phyloP scores from a whole-genome alignment of 1,140 invertebrate genomes.

The Cyrtorhinus lividipennis region DNA sequence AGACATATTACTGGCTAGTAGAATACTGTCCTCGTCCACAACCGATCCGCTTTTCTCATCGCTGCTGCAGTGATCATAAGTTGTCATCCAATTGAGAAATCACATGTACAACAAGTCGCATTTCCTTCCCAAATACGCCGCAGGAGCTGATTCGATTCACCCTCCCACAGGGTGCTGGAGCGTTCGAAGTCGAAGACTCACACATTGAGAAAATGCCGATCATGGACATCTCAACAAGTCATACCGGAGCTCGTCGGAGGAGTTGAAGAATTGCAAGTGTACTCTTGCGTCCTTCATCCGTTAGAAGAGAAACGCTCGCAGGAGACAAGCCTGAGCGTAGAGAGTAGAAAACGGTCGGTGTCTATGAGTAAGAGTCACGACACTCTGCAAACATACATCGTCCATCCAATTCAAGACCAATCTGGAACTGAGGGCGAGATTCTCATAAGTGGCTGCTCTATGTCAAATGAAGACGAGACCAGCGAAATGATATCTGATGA shows the following conservation, averaged over 20 bases:
- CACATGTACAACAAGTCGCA: too few species aligned
- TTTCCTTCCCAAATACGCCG: neutral
- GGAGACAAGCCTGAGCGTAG: neutral
- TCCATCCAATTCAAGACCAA: neutral
- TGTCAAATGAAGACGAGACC: too few species aligned
- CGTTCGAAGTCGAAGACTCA: neutral
- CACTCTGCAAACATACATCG: neutral
- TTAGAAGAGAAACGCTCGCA: neutral
- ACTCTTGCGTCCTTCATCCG: neutral
- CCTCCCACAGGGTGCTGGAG: neutral
- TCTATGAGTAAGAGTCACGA: neutral
- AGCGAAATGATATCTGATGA: constrained; percentile 1
- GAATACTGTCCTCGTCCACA: too few species aligned
- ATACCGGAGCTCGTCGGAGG: neutral
- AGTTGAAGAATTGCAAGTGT: constrained; percentile 1
- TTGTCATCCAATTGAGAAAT: neutral
- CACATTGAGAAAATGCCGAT: neutral
- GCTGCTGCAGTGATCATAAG: neutral
- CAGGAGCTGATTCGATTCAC: neutral
- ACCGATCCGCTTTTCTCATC: too few species aligned
- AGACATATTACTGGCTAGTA: too few species aligned
- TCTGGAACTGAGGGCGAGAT: too few species aligned
- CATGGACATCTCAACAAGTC: neutral
- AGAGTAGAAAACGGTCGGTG: neutral
- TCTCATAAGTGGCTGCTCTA: too few species aligned